Base-by-base conservation (phyloP, 2,888 invertebrate species). In the Phytoseiulus persimilis region DNA sequence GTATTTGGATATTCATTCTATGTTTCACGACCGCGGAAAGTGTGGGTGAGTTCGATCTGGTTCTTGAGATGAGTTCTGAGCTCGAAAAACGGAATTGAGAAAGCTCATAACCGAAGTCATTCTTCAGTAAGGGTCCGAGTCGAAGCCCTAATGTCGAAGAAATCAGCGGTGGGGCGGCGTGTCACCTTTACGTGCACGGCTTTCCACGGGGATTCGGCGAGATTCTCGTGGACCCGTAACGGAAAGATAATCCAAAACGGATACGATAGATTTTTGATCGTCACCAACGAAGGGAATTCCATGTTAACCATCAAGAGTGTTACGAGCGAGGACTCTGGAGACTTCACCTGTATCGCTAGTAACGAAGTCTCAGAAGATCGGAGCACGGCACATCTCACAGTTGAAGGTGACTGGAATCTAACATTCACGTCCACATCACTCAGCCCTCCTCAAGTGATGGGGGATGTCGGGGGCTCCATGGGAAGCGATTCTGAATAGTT, bases 341-440 rank as follows among this genome's bases (percentile, higher is more conserved):
- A 91, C 33, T 91, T 91, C 89, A 90, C 91, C 83, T 91, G 91
- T 89, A 90, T 91, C 39, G 91, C 90, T 23, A 91, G 91, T n/a
- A 91, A 91, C 84, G 90, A 87, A 83, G 90, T 90, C 83, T 91
- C 91, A 33, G 90, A 90, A 46, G 91, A 91, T 89, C 90, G 89
- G 32, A 90, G 90, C 45, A 90, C 91, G 33, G 90, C 91, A 18
- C 89, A 90, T 18, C 89, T 91, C 28, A 90, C 90, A 23, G 90
- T 91, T n/a, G 90, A 91, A 91, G 91, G 91, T 91, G 90, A 89
- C 89, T n/a, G n/a, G n/a, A n/a, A n/a, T n/a, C n/a, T n/a, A n/a
- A n/a, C 39, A 5, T 84, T 39, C 39, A 39, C 39, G 39, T 39
- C 39, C n/a, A n/a, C n/a, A n/a, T n/a, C n/a, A n/a, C n/a, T n/a